Evolutionary conservation across 2,113 vertebrate species (phyloP), one percentile per base, ranked within the genome.

Genomic region (Micromys minutus): DNA sequence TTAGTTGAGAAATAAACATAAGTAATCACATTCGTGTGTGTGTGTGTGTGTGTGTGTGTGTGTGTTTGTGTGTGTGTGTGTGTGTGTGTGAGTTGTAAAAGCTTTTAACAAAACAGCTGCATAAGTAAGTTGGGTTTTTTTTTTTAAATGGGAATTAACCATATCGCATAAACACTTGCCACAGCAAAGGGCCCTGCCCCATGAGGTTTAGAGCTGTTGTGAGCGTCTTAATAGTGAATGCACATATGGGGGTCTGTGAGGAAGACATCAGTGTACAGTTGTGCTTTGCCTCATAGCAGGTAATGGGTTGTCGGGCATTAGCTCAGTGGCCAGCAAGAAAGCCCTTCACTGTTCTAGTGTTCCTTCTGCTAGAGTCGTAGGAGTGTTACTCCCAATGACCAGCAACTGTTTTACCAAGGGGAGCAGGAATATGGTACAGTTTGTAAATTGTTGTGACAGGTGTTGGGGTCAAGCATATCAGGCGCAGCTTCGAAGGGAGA

Each of bases 1-100:
- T 61, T 90, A 24, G 55, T 63, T 87, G 75, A 67, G 87, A 71
- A 95, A 94, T 57, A 94, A 93, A 34, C 15, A 39, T 81, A 63
- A 76, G 50, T 72, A 86, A 69, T 87, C 39, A 87, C 31, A 0
- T 95, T 63, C 74, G 26, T 92, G 34, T 36, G 7, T 36, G 7
- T 65, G 52, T 65, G 57, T 16, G 5, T 50, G 45, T 77, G 15
- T 77, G 29, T 77, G 45, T 50, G 42, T 45, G 22, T 75, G 24
- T 76, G 26, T 76, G 47, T 47, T n/a, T 75, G 21, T 74, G n/a
- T 74, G 21, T 71, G 34, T 36, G 67, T 75, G 21, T 74, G n/a
- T 74, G 21, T 71, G 34, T 36, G 67, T 36, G 24, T 77, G 26
- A 50, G 26, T 55, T 55, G 47, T 50, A 61, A 65, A 95, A 89